Evolutionary conservation across 2,797 vertebrate species (phyloP), one percentile per base, ranked within the genome.

Genomic region (Sandelia bainsii): DNA sequence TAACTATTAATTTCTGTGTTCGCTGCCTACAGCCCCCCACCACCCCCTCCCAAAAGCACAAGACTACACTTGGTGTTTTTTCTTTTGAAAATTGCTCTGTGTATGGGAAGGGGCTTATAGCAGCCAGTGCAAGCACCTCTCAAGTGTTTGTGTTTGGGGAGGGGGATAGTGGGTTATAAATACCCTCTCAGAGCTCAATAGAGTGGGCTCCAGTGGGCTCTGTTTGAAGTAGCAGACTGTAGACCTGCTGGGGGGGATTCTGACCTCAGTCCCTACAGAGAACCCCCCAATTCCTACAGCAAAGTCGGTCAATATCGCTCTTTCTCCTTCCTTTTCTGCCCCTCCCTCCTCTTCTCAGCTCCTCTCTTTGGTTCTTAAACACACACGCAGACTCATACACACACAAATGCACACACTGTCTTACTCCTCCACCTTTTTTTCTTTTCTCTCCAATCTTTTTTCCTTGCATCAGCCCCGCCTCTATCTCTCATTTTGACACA

Each of bases 191-290:
- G 90, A 91, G 93, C 89, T 90, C 91, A 91, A 88, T 91, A 90
- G 90, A 92, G 81, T 90, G 86, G 89, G 91, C 93, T 93, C 92
- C 90, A 93, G 91, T 92, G 91, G 90, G 92, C 87, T 89, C 75
- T 77, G 91, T 94, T 95, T 95, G 94, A 95, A 94, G 94, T 93
- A 93, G 86, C 92, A 93, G 93, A 93, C 94, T 92, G 91, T 87
- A 92, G 90, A 94, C 91, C 92, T 92, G 94, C 94, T 94, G 90
- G 93, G 87, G 91, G 93, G 92, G 89, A 88, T 93, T 91, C 93
- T 93, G 92, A 91, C 92, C 91, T 79, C 85, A 88, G 89, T 94
- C 94, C 92, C 93, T 79, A 77, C 80, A 90, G 93, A 94, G 89
- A 70, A 46, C 83, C 91, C 87, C 91, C 89, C 91, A 92, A 93